A percentile compares a stretch with the other conserved stretches of the same genome.
Evolutionary conservation across 1,140 invertebrate genomes (phyloP).

Genomic region (Platorchestia sp.): DNA sequence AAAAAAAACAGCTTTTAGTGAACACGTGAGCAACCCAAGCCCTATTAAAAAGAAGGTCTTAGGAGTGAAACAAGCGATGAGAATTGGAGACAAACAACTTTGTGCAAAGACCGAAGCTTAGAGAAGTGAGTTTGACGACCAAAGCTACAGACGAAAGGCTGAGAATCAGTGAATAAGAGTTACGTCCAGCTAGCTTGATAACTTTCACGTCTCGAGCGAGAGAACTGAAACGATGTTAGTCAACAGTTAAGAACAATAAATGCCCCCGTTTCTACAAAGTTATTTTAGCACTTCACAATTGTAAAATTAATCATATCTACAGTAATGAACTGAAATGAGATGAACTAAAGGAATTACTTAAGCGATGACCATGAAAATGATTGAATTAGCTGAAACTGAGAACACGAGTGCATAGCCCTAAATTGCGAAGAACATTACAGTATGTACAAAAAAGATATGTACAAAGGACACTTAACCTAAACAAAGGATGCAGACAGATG

Average conservation of each 20-base stretch:
- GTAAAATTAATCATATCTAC: slow-evolving; percentile 13
- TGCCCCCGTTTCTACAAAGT: not conserved
- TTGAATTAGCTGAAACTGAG: slow-evolving; percentile 12
- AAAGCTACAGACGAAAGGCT: not conserved
- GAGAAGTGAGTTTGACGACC: not conserved
- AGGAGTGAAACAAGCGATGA: not conserved
- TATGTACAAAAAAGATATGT: slow-evolving; percentile 7
- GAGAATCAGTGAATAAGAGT: not conserved
- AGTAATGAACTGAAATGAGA: not conserved
- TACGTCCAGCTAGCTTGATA: not conserved
- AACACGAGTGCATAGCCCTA: slow-evolving; percentile 43
- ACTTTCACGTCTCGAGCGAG: not conserved
- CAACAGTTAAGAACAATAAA: slow-evolving; percentile 11
- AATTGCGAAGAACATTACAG: not conserved
- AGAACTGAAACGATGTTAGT: not conserved
- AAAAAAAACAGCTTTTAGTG: not conserved
- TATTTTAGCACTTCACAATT: not conserved
- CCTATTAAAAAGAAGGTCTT: not conserved
- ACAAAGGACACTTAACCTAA: slow-evolving; percentile 25
- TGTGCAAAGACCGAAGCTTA: not conserved
- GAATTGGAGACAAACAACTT: not conserved
- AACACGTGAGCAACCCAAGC: not conserved
- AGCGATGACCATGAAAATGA: not conserved
- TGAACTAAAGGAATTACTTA: not conserved
- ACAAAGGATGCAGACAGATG: not conserved